phyloP scores from a whole-genome alignment of 1,140 invertebrate genomes.

The Hesperophylax magnus region DNA sequence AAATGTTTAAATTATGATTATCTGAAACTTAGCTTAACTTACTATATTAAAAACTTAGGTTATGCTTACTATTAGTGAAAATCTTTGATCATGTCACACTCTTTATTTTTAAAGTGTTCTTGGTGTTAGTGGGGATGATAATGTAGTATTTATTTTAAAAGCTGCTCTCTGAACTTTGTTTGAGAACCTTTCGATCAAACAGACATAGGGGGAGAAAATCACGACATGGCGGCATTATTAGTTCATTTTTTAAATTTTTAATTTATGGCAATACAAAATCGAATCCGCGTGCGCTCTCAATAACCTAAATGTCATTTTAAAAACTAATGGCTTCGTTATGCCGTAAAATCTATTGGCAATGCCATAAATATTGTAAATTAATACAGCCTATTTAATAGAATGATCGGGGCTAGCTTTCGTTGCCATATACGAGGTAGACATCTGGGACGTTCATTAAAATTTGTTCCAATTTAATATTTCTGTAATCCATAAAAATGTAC shows the following conservation, averaged over 20 bases:
- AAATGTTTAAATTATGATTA: too few relatives aligned
- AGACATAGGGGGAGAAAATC: constrained; percentile 47
- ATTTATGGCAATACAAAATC: constrained; percentile 57
- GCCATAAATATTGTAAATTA: constrained; percentile 56
- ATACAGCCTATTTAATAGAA: constrained; percentile 47
- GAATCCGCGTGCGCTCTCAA: constrained; percentile 54
- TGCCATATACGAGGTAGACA: not conserved
- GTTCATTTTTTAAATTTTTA: constrained; percentile 54
- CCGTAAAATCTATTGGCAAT: constrained; percentile 50
- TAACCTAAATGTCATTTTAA: constrained; percentile 54
- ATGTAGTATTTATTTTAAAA: too few relatives aligned
- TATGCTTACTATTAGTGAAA: too few relatives aligned
- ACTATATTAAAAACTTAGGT: too few relatives aligned
- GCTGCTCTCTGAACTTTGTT: not conserved
- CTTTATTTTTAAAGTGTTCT: too few relatives aligned
- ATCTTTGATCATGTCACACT: too few relatives aligned
- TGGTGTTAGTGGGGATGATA: too few relatives aligned
- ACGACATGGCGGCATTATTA: constrained; percentile 51
- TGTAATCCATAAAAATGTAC: constrained; percentile 14
- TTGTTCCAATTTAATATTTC: constrained; percentile 27
- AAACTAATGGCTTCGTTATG: constrained; percentile 56
- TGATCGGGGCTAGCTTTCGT: constrained; percentile 45
- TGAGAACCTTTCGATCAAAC: constrained; percentile 12
- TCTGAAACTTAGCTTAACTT: too few relatives aligned
- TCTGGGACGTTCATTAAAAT: constrained; percentile 34